Evolutionary conservation across 2,113 vertebrate species (phyloP).

Genomic region (Hippoglossus stenolepis): DNA sequence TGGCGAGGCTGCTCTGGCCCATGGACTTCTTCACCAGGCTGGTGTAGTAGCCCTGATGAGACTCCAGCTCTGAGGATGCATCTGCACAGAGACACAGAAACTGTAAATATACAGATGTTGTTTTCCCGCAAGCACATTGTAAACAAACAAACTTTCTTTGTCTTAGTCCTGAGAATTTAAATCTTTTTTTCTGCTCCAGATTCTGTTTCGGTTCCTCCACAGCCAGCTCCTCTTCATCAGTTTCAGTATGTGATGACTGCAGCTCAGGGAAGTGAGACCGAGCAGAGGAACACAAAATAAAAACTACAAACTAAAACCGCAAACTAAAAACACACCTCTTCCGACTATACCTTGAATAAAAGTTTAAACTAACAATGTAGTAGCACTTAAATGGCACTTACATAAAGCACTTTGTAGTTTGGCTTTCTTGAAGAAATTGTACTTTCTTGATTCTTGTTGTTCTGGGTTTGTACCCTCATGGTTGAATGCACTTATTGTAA

Average conservation of each 20-base stretch:
- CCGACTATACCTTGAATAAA: no score
- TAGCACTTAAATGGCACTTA: no score
- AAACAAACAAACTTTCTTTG: neutral
- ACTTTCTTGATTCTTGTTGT: no score
- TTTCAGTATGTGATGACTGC: neutral
- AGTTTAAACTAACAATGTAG: no score
- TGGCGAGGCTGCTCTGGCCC: constrained; percentile 88
- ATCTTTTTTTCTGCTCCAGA: neutral
- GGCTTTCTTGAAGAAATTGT: no score
- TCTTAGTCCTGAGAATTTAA: neutral
- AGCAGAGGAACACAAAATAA: no score
- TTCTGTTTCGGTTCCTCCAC: constrained; percentile 5
- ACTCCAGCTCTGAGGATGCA: constrained; percentile 84
- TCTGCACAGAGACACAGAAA: constrained; percentile 74
- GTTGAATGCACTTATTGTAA: no score
- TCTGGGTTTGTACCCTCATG: no score
- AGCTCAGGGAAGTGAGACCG: constrained; percentile 25
- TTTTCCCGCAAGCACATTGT: neutral
- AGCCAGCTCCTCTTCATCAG: neutral
- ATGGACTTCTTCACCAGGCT: constrained; percentile 89
- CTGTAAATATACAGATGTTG: no score
- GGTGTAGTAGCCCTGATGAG: constrained; percentile 88
- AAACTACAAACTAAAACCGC: no score
- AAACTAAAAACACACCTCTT: no score
- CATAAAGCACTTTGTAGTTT: no score